These are phyloP conservation scores for Chelonoidis abingdonii DNA, from an alignment of 2,113 vertebrate species.

Conservation along the genomic window DNA sequence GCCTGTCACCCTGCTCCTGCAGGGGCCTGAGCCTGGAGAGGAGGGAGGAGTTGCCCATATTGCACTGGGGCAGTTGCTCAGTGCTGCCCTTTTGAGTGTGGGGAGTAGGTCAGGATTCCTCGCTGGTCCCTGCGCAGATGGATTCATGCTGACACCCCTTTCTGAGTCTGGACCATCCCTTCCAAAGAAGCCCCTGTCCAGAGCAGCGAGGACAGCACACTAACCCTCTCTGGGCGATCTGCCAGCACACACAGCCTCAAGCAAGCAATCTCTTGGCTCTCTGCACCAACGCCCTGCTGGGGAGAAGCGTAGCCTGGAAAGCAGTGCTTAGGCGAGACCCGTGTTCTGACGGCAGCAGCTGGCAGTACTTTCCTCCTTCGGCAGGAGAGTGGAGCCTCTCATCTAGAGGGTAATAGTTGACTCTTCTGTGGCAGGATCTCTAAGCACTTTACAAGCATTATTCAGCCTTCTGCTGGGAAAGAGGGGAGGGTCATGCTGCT, in stretches of 20 bases:
- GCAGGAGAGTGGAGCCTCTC: not conserved
- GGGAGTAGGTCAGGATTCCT: not conserved
- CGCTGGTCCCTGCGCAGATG: not conserved
- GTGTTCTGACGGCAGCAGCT: not conserved
- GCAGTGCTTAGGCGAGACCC: not conserved
- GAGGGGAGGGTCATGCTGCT: not conserved
- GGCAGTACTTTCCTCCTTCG: not conserved
- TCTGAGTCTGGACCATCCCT: not conserved
- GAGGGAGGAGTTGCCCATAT: not conserved
- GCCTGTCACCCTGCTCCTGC: not conserved
- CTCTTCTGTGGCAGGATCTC: not conserved
- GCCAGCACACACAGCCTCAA: not conserved
- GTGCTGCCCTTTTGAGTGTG: not conserved
- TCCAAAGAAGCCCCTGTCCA: not conserved
- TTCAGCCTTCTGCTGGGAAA: not conserved
- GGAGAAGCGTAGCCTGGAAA: not conserved
- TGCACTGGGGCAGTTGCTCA: not conserved
- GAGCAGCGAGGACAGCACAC: not conserved
- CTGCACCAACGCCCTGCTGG: not conserved
- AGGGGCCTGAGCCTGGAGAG: not conserved
- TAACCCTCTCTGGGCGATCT: not conserved
- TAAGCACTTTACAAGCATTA: not conserved
- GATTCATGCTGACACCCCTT: not conserved
- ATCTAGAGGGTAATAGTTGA: not conserved
- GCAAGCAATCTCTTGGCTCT: not conserved